Base-by-base conservation (phyloP, 2,888 invertebrate genomes). In the Netelia virgata region DNA sequence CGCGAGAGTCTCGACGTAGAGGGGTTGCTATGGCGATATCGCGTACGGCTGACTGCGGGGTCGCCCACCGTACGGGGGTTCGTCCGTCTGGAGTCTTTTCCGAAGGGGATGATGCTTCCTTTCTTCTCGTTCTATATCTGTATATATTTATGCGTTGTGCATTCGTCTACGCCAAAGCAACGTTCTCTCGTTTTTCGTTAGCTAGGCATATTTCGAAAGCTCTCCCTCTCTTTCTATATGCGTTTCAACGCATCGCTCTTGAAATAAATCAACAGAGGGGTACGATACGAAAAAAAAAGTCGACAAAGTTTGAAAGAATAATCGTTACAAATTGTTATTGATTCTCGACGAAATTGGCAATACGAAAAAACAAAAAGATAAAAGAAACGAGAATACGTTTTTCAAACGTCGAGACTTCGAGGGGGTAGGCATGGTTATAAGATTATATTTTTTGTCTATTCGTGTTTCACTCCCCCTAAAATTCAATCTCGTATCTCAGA, bases 11-110 rank as follows among this genome's bases (percentile, higher is more conserved):
- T 86, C 87, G 86, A 86, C 84, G 86, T 88, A 82, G 86, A 90
- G 92, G 92, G 92, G 92, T 92, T 92, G 92, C 92, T 92, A 92
- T 92, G 92, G 89, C 91, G 88, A 93, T 92, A 88, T 61, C 61
- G 79, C 72, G 86, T 82, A 83, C 86, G 83, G 85, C 85, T 80
- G 86, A 75, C 79, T 80, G 83, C 79, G 82, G 84, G 87, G 87
- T 82, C 79, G 77, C 59, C 64, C 80, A 87, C 77, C 87, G 89
- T 88, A 88, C 87, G 82, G 88, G 90, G 90, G 89, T 89, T 89
- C 89, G 90, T 91, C 90, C 88, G 92, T 91, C 92, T 92, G 92
- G 90, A 89, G 89, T 90, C 87, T 85, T 23, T 84, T 88, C 88
- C 89, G 88, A 89, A 90, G 92, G 90, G 91, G 90, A 90, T 91